phyloP scores from a whole-genome alignment of 2,797 vertebrate genomes.

The Coregonus ussuriensis region DNA sequence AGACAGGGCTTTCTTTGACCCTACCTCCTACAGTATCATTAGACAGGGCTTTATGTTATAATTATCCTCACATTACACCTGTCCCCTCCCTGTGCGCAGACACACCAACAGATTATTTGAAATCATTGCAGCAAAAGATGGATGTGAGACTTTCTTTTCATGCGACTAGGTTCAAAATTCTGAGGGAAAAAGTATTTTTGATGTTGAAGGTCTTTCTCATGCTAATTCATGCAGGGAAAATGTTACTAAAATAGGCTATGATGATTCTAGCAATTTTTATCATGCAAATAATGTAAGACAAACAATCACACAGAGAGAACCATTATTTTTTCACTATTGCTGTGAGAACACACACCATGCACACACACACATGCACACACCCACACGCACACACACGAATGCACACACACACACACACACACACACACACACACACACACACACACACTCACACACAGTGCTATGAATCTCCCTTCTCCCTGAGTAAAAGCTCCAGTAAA shows the following conservation, averaged over 20 bases:
- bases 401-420: background rate
- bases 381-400: background rate
- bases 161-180: slow-evolving; percentile 31
- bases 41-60: background rate
- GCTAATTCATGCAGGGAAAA: slow-evolving; percentile 42
- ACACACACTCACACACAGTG: background rate
- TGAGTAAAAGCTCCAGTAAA: slow-evolving; percentile 58
- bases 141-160: slow-evolving; percentile 35
- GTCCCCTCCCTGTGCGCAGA: slow-evolving; percentile 27
- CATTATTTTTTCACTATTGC: slow-evolving; percentile 1
- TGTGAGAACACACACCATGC: background rate
- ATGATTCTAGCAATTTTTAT: slow-evolving; percentile 57
- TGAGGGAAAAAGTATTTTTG: slow-evolving; percentile 30
- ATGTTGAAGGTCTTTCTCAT: slow-evolving; percentile 34
- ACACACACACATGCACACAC: background rate
- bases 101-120: slow-evolving; percentile 25
- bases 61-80: slow-evolving; percentile 23
- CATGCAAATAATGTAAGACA: slow-evolving; percentile 38
- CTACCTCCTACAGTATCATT: background rate
- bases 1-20: too few species aligned
- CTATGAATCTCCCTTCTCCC: slow-evolving; percentile 57
- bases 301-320: slow-evolving; percentile 40
- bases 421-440: background rate
- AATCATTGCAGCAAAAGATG: slow-evolving; percentile 22
- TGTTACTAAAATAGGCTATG: slow-evolving; percentile 16